These are phyloP conservation scores for Popillia japonica DNA, from an alignment of 1,140 invertebrate species.

Conservation along the genomic window DNA sequence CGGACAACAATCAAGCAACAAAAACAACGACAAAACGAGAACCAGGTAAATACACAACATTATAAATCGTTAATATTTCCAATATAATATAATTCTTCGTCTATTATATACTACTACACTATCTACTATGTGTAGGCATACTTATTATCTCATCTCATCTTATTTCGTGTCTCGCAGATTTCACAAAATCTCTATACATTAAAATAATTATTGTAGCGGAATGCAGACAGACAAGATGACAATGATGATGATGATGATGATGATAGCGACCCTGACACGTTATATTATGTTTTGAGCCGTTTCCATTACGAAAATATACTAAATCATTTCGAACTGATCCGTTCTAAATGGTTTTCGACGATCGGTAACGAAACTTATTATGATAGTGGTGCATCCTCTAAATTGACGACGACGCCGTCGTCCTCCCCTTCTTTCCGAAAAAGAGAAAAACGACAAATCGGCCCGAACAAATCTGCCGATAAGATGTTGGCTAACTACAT, in stretches of 20 bases:
- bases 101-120: too few species aligned
- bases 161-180: conserved; percentile 19
- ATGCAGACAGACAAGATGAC: too few species aligned
- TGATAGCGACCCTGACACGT: conserved; percentile 35
- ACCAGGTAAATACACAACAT: background rate
- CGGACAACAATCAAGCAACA: background rate
- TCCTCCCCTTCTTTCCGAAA: conserved; percentile 60
- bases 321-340: conserved; percentile 51
- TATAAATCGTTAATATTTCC: too few species aligned
- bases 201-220: conserved; percentile 52
- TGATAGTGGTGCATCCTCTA: conserved; percentile 49
- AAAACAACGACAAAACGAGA: background rate
- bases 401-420: conserved; percentile 55
- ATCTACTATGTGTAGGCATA: background rate
- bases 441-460: conserved; percentile 61
- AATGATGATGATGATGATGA: too few species aligned
- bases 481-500: conserved; percentile 82
- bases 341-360: conserved; percentile 51
- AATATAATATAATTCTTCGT: too few species aligned
- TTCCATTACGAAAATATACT: conserved; percentile 54
- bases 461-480: conserved; percentile 64
- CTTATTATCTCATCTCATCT: background rate
- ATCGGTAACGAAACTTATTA: conserved; percentile 43
- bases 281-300: conserved; percentile 56
- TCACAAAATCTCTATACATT: too few species aligned